Percentiles rank a stretch among this genome's conserved stretches.
phyloP scores from a whole-genome alignment of 2,888 invertebrate species.

The Ceratothoa steindachneri region DNA sequence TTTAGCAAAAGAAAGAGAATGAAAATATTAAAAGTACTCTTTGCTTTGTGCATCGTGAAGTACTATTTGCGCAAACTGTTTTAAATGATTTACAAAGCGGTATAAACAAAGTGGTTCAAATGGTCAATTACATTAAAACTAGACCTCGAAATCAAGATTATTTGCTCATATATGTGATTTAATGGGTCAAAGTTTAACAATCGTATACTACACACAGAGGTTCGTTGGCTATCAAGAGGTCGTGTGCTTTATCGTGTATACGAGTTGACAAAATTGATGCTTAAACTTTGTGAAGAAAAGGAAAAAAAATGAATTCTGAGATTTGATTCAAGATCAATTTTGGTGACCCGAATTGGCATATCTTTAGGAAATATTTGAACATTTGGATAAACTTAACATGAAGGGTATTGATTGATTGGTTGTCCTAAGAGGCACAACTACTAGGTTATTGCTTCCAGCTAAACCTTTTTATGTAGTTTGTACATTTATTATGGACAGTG shows the following conservation, averaged over 20 bases:
- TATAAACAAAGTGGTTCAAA: background rate
- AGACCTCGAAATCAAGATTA: background rate
- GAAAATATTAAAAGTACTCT: background rate
- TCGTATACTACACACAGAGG: background rate
- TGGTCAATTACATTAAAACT: conserved; percentile 4
- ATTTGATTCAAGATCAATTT: background rate
- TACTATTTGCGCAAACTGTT: too few relatives aligned
- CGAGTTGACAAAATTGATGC: background rate
- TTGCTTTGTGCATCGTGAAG: background rate
- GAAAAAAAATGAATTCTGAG: background rate
- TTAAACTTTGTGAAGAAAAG: background rate
- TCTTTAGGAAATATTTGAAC: background rate
- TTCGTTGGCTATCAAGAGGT: background rate
- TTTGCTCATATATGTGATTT: background rate
- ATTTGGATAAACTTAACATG: background rate
- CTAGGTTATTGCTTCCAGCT: too few relatives aligned
- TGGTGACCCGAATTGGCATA: background rate
- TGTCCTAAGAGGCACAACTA: too few relatives aligned
- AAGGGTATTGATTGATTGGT: too few relatives aligned
- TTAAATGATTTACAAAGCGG: background rate
- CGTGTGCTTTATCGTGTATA: background rate
- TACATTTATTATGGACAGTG: too few relatives aligned
- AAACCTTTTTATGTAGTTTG: too few relatives aligned
- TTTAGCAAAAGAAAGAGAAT: background rate
- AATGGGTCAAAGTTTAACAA: background rate